phyloP scores from a whole-genome alignment of 2,797 vertebrate genomes.

The Sphenodon punctatus region DNA sequence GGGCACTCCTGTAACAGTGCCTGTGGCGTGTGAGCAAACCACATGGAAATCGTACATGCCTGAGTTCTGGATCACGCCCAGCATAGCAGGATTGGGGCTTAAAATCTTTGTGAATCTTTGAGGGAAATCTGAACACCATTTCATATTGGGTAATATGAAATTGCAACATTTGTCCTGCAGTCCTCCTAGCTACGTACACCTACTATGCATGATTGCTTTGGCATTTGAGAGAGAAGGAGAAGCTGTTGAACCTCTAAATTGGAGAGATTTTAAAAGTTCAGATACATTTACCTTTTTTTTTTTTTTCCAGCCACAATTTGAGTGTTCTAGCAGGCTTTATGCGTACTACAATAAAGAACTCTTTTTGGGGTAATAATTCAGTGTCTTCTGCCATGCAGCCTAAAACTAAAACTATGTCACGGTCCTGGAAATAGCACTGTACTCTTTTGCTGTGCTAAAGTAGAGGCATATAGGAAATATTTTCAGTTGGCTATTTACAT shows the following conservation, averaged over 20 bases:
- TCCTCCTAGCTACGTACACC: fast-evolving
- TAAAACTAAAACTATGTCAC: too few relatives aligned
- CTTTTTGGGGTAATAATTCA: conserved; percentile 55
- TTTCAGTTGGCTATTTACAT: not conserved
- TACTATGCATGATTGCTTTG: conserved; percentile 11
- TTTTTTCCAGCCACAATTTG: conserved; percentile 62
- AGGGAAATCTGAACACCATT: not conserved
- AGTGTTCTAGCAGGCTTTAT: conserved; percentile 55
- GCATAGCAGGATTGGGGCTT: not conserved
- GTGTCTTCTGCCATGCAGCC: conserved; percentile 44
- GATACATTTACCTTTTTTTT: conserved; percentile 63
- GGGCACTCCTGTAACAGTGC: too few relatives aligned
- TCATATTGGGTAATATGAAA: not conserved
- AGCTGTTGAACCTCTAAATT: conserved; percentile 58
- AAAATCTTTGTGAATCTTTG: not conserved
- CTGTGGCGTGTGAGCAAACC: too few relatives aligned
- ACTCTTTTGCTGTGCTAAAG: conserved; percentile 8
- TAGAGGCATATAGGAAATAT: conserved; percentile 39
- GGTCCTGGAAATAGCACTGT: conserved; percentile 64
- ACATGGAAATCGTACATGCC: too few relatives aligned
- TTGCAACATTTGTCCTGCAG: not conserved
- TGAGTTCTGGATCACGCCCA: too few relatives aligned
- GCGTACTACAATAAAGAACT: conserved; percentile 31
- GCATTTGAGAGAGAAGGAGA: conserved; percentile 44
- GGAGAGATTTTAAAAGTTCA: conserved; percentile 66